Percentiles rank a stretch among this genome's conserved stretches.
Evolutionary conservation across 2,888 invertebrate genomes (phyloP).

Genomic region (Cantharis rustica): DNA sequence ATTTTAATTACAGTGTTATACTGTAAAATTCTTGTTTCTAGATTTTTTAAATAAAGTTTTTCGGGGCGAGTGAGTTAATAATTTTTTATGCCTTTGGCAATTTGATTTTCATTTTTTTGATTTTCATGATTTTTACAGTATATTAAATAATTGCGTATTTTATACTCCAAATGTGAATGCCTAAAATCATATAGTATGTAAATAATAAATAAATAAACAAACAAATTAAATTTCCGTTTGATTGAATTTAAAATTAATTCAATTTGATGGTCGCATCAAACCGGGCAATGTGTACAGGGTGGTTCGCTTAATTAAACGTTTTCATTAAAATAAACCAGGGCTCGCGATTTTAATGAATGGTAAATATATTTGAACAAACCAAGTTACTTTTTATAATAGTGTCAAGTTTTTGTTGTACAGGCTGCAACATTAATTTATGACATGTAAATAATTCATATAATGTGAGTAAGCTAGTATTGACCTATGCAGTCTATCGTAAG

Average conservation of each 20-base stretch:
- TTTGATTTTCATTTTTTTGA: neutral
- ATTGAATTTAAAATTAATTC: neutral
- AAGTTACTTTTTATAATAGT: neutral
- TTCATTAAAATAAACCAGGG: neutral
- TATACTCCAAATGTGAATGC: neutral
- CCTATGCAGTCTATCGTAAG: neutral
- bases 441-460: neutral
- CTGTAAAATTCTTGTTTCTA: neutral
- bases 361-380: neutral
- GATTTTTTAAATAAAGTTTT: neutral
- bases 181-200: neutral
- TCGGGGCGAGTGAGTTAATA: too few relatives aligned
- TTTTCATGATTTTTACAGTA: neutral
- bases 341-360: neutral
- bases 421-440: neutral
- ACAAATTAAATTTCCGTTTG: neutral
- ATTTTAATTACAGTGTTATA: too few relatives aligned
- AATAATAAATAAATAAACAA: neutral
- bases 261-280: neutral
- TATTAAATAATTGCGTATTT: neutral
- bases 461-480: neutral
- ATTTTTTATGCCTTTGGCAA: neutral
- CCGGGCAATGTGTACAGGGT: neutral
- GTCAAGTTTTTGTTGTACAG: neutral
- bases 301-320: neutral